These are phyloP conservation scores for Dunckerocampus dactyliophorus DNA, from an alignment of 2,113 vertebrate genomes.

Conservation along the genomic window DNA sequence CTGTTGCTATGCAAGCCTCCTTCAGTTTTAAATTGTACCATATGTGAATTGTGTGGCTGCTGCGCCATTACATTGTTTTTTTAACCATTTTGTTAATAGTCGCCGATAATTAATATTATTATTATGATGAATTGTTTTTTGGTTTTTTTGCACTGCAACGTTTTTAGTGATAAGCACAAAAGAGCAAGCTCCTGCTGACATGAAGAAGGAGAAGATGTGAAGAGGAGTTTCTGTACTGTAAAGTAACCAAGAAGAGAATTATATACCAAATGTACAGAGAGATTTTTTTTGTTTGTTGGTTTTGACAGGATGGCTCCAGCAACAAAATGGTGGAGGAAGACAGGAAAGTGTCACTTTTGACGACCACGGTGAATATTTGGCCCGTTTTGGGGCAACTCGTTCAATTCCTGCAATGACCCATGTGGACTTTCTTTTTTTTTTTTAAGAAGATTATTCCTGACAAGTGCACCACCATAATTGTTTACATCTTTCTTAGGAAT, in stretches of 20 bases:
- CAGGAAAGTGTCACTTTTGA: conserved; percentile 24
- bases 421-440: conserved; percentile 4
- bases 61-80: conserved; percentile 94
- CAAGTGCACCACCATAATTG: conserved; percentile 40
- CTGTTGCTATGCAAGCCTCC: conserved; percentile 99
- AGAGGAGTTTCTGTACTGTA: conserved; percentile 92
- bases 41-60: conserved; percentile 99
- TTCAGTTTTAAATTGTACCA: conserved; percentile 90
- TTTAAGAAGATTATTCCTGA: conserved; percentile 1
- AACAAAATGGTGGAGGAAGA: conserved; percentile 43
- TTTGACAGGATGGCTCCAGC: conserved; percentile 20
- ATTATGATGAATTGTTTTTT: conserved; percentile 77
- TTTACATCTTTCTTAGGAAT: conserved; percentile 44
- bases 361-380: not conserved
- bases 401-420: not conserved
- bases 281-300: conserved; percentile 40
- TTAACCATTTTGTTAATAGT: conserved; percentile 64
- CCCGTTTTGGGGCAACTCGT: not conserved
- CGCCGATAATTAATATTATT: conserved; percentile 68
- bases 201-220: conserved; percentile 94
- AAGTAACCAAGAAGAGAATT: conserved; percentile 77
- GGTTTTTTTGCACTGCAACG: conserved; percentile 98
- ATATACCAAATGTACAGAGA: conserved; percentile 80
- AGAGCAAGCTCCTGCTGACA: conserved; percentile 94
- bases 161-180: conserved; percentile 99